Conservation (phyloP, 1,140 invertebrate species). For the Antheraea mylitta region DNA sequence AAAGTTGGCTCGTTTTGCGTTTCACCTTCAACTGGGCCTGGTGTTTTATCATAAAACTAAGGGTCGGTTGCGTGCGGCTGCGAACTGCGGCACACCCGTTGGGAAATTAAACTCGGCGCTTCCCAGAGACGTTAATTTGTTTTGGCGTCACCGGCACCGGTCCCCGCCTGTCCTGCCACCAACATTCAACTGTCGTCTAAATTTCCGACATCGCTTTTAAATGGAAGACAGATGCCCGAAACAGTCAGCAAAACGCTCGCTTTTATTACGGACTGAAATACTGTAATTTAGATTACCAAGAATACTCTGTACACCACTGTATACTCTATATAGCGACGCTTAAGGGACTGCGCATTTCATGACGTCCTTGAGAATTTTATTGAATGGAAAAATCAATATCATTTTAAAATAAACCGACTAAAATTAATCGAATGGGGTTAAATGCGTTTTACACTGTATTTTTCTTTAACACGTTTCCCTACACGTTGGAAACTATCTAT, state of each 20-base stretch:
- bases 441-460: no score
- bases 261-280: background rate
- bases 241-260: background rate
- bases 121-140: slow-evolving; percentile 55
- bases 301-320: no score
- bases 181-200: slow-evolving; percentile 1
- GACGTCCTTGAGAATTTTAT: no score
- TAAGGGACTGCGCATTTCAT: no score
- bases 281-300: background rate
- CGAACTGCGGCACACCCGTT: slow-evolving; percentile 41
- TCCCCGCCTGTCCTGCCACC: background rate
- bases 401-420: no score
- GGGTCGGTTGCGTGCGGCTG: slow-evolving; percentile 27
- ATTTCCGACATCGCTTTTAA: background rate
- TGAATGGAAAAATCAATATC: no score
- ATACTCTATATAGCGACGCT: no score
- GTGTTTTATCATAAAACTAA: slow-evolving; percentile 33
- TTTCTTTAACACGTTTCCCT: no score
- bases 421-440: no score
- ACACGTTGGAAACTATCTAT: no score
- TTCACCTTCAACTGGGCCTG: background rate
- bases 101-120: slow-evolving; percentile 61
- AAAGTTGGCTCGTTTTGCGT: background rate
- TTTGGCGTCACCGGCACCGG: slow-evolving; percentile 36
- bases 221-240: background rate